Evolutionary conservation across 2,797 vertebrate genomes (phyloP).

Genomic region (Thamnophis elegans): DNA sequence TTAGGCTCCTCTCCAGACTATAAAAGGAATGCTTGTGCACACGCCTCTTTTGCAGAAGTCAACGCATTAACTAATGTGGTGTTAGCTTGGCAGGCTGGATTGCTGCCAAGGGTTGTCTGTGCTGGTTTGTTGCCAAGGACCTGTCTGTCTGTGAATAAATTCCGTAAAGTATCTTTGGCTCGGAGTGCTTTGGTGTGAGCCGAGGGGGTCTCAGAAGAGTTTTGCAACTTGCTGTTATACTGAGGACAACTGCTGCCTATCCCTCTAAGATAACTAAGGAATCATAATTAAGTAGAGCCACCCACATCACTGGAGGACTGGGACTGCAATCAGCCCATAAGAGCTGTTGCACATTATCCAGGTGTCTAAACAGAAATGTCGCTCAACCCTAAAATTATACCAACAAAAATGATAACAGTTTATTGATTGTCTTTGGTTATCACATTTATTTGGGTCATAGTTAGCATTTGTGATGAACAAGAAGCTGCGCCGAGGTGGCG

Average conservation of each 20-base stretch:
- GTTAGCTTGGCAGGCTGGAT: no score
- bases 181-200: no score
- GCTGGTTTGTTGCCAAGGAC: no score
- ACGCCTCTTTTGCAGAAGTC: no score
- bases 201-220: no score
- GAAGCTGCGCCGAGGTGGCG: no score
- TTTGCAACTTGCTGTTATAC: neutral
- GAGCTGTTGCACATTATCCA: neutral
- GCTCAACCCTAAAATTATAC: neutral
- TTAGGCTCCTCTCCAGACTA: no score
- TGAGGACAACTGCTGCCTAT: neutral
- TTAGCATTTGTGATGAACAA: neutral
- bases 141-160: no score
- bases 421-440: neutral
- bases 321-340: neutral
- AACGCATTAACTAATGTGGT: no score
- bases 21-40: no score
- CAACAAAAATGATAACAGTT: neutral
- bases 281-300: neutral
- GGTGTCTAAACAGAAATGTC: neutral
- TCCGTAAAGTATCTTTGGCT: no score
- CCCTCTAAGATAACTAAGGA: neutral
- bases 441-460: neutral
- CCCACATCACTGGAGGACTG: neutral
- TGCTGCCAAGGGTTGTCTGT: no score